Conservation (phyloP, 2,113 vertebrate genomes). For the Athene noctua region DNA sequence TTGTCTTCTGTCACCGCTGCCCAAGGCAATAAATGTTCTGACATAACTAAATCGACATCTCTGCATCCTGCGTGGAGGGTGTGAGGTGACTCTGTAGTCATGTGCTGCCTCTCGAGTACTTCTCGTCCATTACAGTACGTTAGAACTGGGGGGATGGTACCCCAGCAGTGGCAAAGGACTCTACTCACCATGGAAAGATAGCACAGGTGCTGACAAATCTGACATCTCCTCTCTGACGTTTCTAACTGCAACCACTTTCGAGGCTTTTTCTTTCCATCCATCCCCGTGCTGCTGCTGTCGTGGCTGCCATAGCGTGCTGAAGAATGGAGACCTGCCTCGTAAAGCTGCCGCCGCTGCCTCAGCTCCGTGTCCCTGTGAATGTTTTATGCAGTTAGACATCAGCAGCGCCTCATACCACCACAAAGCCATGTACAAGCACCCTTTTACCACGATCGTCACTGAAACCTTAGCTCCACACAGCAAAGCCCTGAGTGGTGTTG, state of each 20-base stretch:
- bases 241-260: conserved; percentile 96
- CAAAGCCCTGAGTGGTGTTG: neutral
- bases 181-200: conserved; percentile 95
- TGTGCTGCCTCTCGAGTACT: neutral
- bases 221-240: conserved; percentile 94
- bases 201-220: conserved; percentile 96
- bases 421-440: neutral
- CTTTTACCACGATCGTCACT: neutral
- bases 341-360: conserved; percentile 92
- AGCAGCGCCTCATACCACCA: neutral
- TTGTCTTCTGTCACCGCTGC: neutral
- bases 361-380: conserved; percentile 92
- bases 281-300: conserved; percentile 75
- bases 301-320: conserved; percentile 94
- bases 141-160: neutral
- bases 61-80: accelerated
- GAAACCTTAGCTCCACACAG: conserved; percentile 1
- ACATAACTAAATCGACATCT: neutral
- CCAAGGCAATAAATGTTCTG: neutral
- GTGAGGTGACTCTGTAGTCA: accelerated
- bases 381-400: neutral
- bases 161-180: accelerated
- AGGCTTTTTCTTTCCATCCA: conserved; percentile 91
- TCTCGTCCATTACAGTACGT: accelerated
- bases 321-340: conserved; percentile 90